Conservation (phyloP, 2,888 invertebrate genomes). For the Pediacus dermestoides region DNA sequence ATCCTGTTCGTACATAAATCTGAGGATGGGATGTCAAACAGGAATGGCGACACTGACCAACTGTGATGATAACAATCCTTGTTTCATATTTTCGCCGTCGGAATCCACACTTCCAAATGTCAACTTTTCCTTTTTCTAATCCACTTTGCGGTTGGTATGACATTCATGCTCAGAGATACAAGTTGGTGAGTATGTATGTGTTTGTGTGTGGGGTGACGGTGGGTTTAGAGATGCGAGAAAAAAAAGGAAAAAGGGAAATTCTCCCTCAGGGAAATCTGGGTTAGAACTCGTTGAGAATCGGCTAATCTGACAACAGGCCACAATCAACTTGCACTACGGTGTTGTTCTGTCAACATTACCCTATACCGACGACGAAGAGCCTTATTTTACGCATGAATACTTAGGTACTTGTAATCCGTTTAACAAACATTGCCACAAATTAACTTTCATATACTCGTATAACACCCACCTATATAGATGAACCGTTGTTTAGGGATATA, state of each 20-base stretch:
- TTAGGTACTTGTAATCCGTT: too few relatives aligned
- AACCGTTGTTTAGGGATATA: too few relatives aligned
- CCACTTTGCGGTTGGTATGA: conserved; percentile 24
- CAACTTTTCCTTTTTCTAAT: conserved; percentile 19
- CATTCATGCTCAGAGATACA: not conserved
- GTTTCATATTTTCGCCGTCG: conserved; percentile 38
- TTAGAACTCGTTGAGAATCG: conserved; percentile 28
- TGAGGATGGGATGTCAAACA: conserved; percentile 41
- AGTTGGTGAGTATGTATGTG: too few relatives aligned
- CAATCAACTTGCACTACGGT: too few relatives aligned
- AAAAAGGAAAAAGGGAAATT: conserved; percentile 26
- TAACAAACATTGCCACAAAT: too few relatives aligned
- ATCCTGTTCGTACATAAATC: conserved; percentile 41
- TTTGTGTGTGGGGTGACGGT: too few relatives aligned
- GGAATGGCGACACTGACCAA: conserved; percentile 34
- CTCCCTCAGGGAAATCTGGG: conserved; percentile 38
- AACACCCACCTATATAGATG: too few relatives aligned
- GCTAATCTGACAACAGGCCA: conserved; percentile 31
- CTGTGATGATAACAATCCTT: conserved; percentile 37
- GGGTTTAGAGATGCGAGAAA: too few relatives aligned
- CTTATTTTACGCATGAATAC: too few relatives aligned
- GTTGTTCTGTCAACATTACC: too few relatives aligned
- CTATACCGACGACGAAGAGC: too few relatives aligned
- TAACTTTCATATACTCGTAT: too few relatives aligned
- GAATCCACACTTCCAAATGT: not conserved